Evolutionary conservation across 2,113 vertebrate species (phyloP).

Genomic region (Bufo gargarizans): DNA sequence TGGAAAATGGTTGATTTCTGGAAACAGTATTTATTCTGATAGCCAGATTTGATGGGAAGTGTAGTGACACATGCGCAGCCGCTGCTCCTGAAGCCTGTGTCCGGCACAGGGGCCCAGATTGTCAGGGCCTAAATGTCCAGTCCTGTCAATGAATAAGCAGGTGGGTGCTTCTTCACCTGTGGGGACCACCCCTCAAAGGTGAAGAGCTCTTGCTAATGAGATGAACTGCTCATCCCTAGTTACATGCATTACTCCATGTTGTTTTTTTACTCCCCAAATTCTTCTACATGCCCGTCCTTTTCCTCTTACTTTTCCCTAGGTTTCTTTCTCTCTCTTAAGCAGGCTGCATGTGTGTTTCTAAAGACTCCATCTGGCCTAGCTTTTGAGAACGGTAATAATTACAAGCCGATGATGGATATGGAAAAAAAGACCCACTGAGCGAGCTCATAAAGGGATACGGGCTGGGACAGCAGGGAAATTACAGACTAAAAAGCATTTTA

Average conservation of each 20-base stretch:
- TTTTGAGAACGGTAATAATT: constrained; percentile 84
- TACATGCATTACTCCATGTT: constrained; percentile 64
- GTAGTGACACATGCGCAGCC: too few species aligned
- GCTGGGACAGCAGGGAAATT: constrained; percentile 80
- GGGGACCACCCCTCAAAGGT: too few species aligned
- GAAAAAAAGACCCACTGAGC: constrained; percentile 77
- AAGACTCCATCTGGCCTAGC: constrained; percentile 82
- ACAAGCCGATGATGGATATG: constrained; percentile 85
- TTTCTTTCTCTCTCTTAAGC: constrained; percentile 74
- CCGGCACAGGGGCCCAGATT: too few species aligned
- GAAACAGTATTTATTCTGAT: too few species aligned
- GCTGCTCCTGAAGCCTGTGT: too few species aligned
- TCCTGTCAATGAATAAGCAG: too few species aligned
- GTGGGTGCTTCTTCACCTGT: too few species aligned
- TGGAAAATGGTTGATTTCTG: too few species aligned
- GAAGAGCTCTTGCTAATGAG: too few species aligned
- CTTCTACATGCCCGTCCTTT: not conserved
- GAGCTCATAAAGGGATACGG: constrained; percentile 81
- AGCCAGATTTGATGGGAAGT: too few species aligned
- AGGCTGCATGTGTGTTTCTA: constrained; percentile 79
- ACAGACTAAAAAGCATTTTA: constrained; percentile 82
- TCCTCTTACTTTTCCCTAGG: not conserved
- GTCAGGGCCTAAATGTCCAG: too few species aligned
- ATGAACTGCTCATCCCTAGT: constrained; percentile 63
- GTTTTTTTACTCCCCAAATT: not conserved